Base-by-base conservation (phyloP, 1,140 invertebrate genomes). In the Macrostomum lignano region DNA sequence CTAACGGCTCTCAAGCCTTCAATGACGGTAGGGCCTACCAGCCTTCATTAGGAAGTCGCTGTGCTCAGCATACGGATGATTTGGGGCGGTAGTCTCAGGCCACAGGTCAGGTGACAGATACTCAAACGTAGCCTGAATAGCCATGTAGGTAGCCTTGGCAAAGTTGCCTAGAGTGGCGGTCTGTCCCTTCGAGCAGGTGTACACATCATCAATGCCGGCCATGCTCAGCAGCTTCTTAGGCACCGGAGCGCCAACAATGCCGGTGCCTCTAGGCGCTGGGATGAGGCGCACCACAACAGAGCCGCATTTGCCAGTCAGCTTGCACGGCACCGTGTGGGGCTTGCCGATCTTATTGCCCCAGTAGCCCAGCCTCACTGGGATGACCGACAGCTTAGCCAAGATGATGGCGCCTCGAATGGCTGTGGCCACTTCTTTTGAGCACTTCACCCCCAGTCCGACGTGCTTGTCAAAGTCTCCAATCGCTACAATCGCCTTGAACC, bases 321-420 rank as follows among this genome's bases (percentile, higher is more conserved):
- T 98, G 70, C 86, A 96, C 31, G 91, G 91, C 17, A 98, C 88
- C 17, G 91, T 98, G 47, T 98, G 91, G 15, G 88, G 88, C 47
- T 82, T 81, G 51, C 86, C 91, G 53, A 98, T 93, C 64, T 94
- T 96, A 66, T 96, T 98, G 58, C 91, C 66, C 91, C 91, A 99
- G 55, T 98, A 99, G 24, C 91, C 91, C 62, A 86, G 66, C 38
- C 91, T 68, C 1, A 99, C 88, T 1, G 91, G 91, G 17, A 99
- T 79, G 21, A 99, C 79, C 2, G 88, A 91, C 7, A 99, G 61
- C 53, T 99, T 98, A 30, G 91, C 91, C 35, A 94, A 61, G 45
- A 96, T 88, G 45, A 98, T 98, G 38, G 91, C 91, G 36, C 88
- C 91, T 42, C 91, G 71, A 51, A 99, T 99, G 35, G 91, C 88